Percentiles rank a stretch among this genome's conserved stretches.
Evolutionary conservation across 2,113 vertebrate species (phyloP).

Genomic region (Periophthalmus modestus): DNA sequence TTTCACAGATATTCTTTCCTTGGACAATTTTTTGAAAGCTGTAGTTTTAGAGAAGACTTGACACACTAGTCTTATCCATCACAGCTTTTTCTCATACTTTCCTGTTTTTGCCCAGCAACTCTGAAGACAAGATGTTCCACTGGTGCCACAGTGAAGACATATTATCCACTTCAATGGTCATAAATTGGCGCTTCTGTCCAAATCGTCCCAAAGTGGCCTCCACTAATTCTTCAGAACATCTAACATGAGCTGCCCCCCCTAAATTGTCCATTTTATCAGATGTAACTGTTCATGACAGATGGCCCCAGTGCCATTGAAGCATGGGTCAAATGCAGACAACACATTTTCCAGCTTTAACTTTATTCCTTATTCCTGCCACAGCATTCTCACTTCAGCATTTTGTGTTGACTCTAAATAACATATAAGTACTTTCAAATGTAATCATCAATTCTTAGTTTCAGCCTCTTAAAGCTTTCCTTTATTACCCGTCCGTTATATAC

Average conservation of each 20-base stretch:
- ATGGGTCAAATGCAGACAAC: too few relatives aligned
- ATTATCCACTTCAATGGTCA: background rate
- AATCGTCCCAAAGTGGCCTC: background rate
- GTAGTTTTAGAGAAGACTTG: background rate
- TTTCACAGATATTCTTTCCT: background rate
- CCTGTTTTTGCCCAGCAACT: background rate
- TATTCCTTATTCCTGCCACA: too few relatives aligned
- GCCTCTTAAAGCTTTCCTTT: background rate
- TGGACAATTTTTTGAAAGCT: background rate
- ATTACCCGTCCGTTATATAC: constrained; percentile 9
- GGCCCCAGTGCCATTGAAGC: too few relatives aligned
- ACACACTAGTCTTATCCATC: background rate
- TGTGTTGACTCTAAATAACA: background rate
- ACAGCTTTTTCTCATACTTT: background rate
- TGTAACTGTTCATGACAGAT: too few relatives aligned
- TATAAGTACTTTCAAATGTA: background rate
- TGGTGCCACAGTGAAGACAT: background rate
- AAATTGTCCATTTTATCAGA: too few relatives aligned
- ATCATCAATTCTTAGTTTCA: constrained; percentile 3
- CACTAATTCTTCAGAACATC: too few relatives aligned
- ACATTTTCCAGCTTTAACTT: too few relatives aligned
- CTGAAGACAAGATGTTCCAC: background rate
- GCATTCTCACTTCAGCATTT: background rate
- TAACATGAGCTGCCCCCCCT: too few relatives aligned
- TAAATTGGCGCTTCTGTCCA: background rate